Evolutionary conservation across 92 coral and sea anemone genomes (phyloP), one percentile per base, ranked within the genome.

Genomic region (Palythoa grandiflora): DNA sequence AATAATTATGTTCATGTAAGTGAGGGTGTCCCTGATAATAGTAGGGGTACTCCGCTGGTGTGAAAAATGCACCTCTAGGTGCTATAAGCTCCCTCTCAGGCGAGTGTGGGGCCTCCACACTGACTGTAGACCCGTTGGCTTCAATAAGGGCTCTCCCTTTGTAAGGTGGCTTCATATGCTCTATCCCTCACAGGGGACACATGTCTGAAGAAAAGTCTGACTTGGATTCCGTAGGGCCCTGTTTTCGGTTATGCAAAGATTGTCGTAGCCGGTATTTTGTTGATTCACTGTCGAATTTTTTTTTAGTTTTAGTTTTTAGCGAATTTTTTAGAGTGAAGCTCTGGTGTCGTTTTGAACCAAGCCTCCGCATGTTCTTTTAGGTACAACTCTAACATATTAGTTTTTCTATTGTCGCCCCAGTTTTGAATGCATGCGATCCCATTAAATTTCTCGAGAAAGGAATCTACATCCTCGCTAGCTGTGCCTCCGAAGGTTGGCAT

Each of bases 11-110:
- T 59, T 59, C 17, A 59, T 16, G 19, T 12, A 1, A 59, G 66
- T 59, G 66, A 59, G 19, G 66, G 66, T 59, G 66, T 12, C 21
- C 66, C 19, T 12, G 66, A 12, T 59, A 13, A 59, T 59, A 59
- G 66, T 59, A 59, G 2, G 66, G 66, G n/a, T 59, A 59, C 66
- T 59, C 66, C 66, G 66, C 19, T 59, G 66, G 66, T 59, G 66
- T 14, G 0, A 15, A 12, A 12, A 59, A 59, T 59, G 13, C 66
- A 59, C 28, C 20, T 59, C 66, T 12, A 13, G 66, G 19, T 59
- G 66, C 1, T 59, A 59, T 14, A 12, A 59, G 21, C 66, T 59
- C 66, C 66, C 5, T 59, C 66, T 59, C 66, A 59, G 66, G 66
- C 20, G 19, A 59, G 3, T 15, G 66, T 15, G 66, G 66, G 66